Evolutionary conservation across 2,113 vertebrate genomes (phyloP).

Genomic region (Sakesphorus luctuosus): DNA sequence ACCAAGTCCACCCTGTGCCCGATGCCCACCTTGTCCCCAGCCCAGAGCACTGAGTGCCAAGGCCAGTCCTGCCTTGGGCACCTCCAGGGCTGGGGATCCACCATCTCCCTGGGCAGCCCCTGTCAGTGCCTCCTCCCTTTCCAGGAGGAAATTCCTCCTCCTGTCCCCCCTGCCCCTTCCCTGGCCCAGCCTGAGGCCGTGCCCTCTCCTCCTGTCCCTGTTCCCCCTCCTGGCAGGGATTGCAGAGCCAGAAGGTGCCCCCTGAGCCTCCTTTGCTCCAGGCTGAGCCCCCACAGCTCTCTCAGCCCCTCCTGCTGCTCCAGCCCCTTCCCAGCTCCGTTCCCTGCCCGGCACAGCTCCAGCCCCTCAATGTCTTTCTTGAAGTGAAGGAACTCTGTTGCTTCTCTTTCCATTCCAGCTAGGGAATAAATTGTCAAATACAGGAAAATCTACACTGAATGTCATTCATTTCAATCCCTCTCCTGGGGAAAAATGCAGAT

Average conservation of each 20-base stretch:
- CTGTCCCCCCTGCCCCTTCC: not conserved
- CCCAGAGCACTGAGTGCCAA: not conserved
- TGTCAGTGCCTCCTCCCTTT: not conserved
- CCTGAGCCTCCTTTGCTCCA: not conserved
- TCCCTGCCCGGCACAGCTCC: not conserved
- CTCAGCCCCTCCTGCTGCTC: not conserved
- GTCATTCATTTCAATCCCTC: not conserved
- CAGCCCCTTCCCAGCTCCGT: not conserved
- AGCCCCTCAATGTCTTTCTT: not conserved
- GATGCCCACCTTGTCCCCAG: not conserved
- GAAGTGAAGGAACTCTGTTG: not conserved
- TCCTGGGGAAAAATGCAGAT: not conserved
- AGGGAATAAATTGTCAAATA: not conserved
- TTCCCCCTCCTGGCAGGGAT: not conserved
- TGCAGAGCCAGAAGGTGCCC: not conserved
- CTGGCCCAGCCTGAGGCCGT: not conserved
- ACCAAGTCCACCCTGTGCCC: no score
- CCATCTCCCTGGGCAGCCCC: not conserved
- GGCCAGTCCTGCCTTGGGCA: not conserved
- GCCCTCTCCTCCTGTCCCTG: not conserved
- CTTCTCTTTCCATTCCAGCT: not conserved
- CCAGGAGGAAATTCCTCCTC: not conserved
- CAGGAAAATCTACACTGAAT: not conserved
- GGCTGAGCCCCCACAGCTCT: not conserved
- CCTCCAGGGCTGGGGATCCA: not conserved